phyloP scores from a whole-genome alignment of 2,797 vertebrate species.

The Acrocephalus scirpaceus region DNA sequence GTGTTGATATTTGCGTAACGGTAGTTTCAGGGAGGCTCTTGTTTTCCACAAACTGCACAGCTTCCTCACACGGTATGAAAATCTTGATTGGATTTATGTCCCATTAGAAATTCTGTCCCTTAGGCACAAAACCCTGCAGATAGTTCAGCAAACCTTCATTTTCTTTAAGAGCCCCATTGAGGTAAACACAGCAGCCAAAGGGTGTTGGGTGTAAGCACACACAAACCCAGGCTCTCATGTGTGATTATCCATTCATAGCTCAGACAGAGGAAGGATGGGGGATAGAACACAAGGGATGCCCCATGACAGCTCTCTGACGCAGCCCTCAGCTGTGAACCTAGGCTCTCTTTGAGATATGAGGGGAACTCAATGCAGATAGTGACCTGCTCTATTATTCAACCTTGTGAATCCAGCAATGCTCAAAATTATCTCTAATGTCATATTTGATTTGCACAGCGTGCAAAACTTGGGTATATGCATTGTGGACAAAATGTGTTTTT shows the following conservation, averaged over 20 bases:
- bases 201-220: accelerated
- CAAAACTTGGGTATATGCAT: background rate
- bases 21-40: constrained; percentile 13
- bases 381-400: background rate
- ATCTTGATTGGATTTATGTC: constrained; percentile 4
- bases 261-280: background rate
- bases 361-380: background rate
- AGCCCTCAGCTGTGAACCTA: background rate
- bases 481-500: accelerated
- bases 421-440: background rate
- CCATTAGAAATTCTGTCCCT: background rate
- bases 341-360: background rate
- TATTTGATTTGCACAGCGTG: accelerated
- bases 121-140: background rate
- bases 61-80: background rate
- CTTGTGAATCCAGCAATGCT: background rate
- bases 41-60: background rate
- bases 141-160: background rate
- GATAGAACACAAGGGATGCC: background rate
- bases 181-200: background rate
- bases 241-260: background rate
- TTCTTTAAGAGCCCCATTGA: background rate
- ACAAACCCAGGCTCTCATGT: background rate
- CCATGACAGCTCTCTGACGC: accelerated
- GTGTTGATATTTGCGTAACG: constrained; percentile 29